These are phyloP conservation scores for Enteromius trimaculatus DNA, from an alignment of 2,797 vertebrate genomes.

Conservation along the genomic window DNA sequence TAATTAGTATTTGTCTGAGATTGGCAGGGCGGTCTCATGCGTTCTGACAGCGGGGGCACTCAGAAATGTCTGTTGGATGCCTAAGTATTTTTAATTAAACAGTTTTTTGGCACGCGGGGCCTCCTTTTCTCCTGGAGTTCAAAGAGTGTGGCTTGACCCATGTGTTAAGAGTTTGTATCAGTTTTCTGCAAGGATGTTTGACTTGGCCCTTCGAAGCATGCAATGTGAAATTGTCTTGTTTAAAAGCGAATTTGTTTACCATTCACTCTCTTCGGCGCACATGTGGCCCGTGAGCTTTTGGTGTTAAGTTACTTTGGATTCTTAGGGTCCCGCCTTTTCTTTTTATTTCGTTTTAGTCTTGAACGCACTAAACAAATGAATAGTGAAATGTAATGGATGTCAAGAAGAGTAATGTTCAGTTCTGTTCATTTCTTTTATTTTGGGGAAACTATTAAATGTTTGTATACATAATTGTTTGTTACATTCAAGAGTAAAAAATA, in stretches of 20 bases:
- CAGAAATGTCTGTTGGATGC: constrained; percentile 71
- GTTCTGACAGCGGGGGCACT: constrained; percentile 75
- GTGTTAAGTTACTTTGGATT: constrained; percentile 64
- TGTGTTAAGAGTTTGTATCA: constrained; percentile 85
- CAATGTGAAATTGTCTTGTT: constrained; percentile 82
- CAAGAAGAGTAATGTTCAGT: not conserved
- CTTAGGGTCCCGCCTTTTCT: constrained; percentile 52
- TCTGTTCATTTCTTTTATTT: not conserved
- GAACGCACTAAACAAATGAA: constrained; percentile 21
- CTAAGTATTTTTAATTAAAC: constrained; percentile 84
- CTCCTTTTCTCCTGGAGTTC: constrained; percentile 70
- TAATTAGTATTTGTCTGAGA: constrained; percentile 72
- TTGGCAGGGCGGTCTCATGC: constrained; percentile 76
- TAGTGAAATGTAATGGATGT: not conserved
- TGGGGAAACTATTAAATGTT: not conserved
- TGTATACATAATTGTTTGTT: too few relatives aligned
- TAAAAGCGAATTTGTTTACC: constrained; percentile 85
- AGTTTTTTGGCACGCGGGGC: constrained; percentile 67
- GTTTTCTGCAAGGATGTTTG: constrained; percentile 81
- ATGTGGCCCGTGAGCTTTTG: constrained; percentile 70
- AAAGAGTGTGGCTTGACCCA: constrained; percentile 79
- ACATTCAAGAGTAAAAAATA: not conserved
- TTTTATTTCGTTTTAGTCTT: constrained; percentile 51
- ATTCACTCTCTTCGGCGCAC: constrained; percentile 68
- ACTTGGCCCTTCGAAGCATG: constrained; percentile 76